Evolutionary conservation across 1,140 invertebrate genomes (phyloP).

Genomic region (Diplogasteroides magnus): DNA sequence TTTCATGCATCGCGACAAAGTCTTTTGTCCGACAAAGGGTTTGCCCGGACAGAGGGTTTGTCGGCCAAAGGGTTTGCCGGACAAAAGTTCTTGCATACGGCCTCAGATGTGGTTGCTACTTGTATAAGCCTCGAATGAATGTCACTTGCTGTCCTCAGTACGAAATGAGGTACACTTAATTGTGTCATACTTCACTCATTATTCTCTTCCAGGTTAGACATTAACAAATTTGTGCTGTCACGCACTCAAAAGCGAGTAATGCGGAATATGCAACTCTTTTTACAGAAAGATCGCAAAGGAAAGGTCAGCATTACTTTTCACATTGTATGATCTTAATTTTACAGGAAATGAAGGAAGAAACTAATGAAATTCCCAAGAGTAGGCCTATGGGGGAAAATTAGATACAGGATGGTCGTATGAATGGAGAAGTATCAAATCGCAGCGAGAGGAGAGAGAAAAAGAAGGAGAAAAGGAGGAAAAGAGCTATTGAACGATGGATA

Average conservation of each 20-base stretch:
- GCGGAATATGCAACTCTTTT: conserved; percentile 39
- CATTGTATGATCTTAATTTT: too few species aligned
- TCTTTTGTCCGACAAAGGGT: too few species aligned
- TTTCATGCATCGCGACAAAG: too few species aligned
- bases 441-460: conserved; percentile 29
- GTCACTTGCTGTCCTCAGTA: conserved; percentile 88
- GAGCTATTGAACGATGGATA: conserved; percentile 33
- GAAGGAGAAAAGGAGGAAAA: conserved; percentile 38
- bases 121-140: conserved; percentile 87
- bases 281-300: conserved; percentile 29
- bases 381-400: neutral
- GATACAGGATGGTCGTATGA: neutral
- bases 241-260: conserved; percentile 46
- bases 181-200: too few species aligned
- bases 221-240: conserved; percentile 41
- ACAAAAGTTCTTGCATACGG: too few species aligned
- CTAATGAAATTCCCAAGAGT: too few species aligned
- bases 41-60: too few species aligned
- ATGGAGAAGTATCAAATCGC: too few species aligned
- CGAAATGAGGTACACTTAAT: conserved; percentile 72
- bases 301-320: too few species aligned
- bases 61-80: too few species aligned
- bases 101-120: conserved; percentile 82
- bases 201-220: conserved; percentile 42
- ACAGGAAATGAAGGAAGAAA: neutral